Evolutionary conservation across 2,113 vertebrate genomes (phyloP).

Genomic region (Calidris pugnax): DNA sequence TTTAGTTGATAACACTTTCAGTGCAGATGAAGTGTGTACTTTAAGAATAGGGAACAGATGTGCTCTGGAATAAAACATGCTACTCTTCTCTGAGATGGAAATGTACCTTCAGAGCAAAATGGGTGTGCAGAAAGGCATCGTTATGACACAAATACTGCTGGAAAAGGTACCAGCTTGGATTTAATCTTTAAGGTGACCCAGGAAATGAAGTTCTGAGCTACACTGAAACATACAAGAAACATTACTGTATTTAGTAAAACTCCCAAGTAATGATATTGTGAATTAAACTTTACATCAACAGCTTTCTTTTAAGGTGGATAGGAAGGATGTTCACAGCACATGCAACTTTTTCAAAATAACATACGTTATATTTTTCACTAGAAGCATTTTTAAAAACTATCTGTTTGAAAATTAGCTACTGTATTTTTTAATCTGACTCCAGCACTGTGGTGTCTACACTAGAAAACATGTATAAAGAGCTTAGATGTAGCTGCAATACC

Average conservation of each 20-base stretch:
- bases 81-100: not conserved
- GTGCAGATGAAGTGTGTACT: not conserved
- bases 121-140: not conserved
- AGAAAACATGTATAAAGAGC: not conserved
- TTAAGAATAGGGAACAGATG: constrained; percentile 32
- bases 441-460: not conserved
- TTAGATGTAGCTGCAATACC: not conserved
- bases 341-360: not conserved
- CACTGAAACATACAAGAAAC: not conserved
- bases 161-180: not conserved
- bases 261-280: not conserved
- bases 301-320: not conserved
- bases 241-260: not conserved
- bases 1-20: not conserved
- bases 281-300: not conserved
- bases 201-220: not conserved
- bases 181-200: constrained; percentile 41
- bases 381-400: not conserved
- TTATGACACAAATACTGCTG: not conserved
- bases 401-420: not conserved
- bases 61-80: constrained; percentile 15
- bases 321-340: not conserved
- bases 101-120: not conserved
- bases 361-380: not conserved
- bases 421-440: not conserved